Evolutionary conservation across 2,888 invertebrate species (phyloP).

Genomic region (Dicyrtomina minuta): DNA sequence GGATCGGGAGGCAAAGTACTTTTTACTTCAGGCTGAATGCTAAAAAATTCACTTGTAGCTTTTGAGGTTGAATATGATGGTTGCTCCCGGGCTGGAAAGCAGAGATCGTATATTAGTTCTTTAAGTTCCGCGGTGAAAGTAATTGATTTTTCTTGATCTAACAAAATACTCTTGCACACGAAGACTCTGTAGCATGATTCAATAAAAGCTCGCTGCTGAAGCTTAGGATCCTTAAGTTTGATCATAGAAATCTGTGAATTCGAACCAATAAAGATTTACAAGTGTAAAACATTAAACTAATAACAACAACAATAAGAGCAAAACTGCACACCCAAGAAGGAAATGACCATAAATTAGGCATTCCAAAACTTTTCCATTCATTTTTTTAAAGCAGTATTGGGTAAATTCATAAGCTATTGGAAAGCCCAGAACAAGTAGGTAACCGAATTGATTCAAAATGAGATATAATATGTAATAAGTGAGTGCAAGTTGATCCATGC

Average conservation of each 20-base stretch:
- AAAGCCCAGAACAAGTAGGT: no score
- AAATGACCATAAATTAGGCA: no score
- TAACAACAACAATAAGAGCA: no score
- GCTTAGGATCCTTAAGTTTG: constrained; percentile 13
- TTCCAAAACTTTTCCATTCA: background rate
- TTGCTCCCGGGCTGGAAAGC: background rate
- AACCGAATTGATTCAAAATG: no score
- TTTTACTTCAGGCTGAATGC: background rate
- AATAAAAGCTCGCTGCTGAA: constrained; percentile 13
- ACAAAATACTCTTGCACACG: background rate
- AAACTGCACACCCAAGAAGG: no score
- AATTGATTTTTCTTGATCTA: background rate
- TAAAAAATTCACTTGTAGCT: constrained; percentile 10
- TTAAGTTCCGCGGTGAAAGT: constrained; percentile 10
- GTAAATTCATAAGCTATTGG: no score
- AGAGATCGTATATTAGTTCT: background rate
- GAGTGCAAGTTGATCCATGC: no score
- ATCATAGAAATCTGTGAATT: constrained; percentile 8
- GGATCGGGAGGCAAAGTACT: background rate
- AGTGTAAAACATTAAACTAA: background rate
- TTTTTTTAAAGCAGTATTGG: background rate
- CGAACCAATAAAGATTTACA: background rate
- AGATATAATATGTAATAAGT: no score
- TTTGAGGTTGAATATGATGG: background rate
- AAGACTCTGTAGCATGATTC: constrained; percentile 10